Evolutionary conservation across 2,888 invertebrate species (phyloP).

Genomic region (Polyommatus icarus): DNA sequence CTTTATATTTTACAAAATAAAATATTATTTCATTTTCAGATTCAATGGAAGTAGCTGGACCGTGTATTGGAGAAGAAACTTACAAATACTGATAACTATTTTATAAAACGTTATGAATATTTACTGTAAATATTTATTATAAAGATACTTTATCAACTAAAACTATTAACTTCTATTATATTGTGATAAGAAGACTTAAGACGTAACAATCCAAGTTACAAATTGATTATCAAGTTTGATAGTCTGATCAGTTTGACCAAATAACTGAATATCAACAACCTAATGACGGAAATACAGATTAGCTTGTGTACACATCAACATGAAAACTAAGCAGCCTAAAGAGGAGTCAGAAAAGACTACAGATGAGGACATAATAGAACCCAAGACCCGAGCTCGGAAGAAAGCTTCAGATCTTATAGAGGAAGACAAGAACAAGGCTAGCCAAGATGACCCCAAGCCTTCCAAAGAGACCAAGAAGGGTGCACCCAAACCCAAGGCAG

Average conservation of each 20-base stretch:
- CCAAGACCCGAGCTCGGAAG: constrained; percentile 74
- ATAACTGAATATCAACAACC: constrained; percentile 54
- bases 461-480: constrained; percentile 69
- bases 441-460: constrained; percentile 70
- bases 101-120: constrained; percentile 33
- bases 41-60: constrained; percentile 26
- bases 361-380: constrained; percentile 72
- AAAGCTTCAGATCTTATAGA: constrained; percentile 68
- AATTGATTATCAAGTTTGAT: neutral
- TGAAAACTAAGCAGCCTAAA: constrained; percentile 76
- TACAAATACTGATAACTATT: constrained; percentile 34
- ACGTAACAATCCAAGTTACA: neutral
- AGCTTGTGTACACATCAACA: constrained; percentile 75
- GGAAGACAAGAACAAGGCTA: constrained; percentile 63
- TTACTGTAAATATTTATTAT: constrained; percentile 31
- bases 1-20: neutral
- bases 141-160: constrained; percentile 28
- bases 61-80: constrained; percentile 28
- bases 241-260: constrained; percentile 1
- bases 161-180: constrained; percentile 18
- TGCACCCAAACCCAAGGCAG: constrained; percentile 63
- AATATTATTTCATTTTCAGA: constrained; percentile 30
- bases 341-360: constrained; percentile 71
- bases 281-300: constrained; percentile 75
- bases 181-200: constrained; percentile 23